Evolutionary conservation across 2,888 invertebrate species (phyloP).

Genomic region (Seira musarum): DNA sequence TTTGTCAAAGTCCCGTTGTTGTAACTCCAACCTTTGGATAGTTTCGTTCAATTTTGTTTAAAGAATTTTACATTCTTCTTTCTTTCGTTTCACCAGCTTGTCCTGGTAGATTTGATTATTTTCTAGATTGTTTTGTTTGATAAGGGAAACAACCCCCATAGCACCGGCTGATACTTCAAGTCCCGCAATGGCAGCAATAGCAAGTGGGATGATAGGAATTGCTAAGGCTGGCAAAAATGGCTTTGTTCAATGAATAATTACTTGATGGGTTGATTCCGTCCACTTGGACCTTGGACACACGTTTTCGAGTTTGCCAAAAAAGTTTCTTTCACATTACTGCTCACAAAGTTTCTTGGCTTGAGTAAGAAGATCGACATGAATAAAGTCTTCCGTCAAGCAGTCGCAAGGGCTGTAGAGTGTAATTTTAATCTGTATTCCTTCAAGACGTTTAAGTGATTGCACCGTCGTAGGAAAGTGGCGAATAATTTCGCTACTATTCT

Average conservation of each 20-base stretch:
- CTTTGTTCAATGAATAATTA: too few species aligned
- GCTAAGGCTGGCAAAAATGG: background rate
- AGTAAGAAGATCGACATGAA: background rate
- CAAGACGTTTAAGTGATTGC: too few species aligned
- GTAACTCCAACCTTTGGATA: background rate
- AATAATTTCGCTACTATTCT: too few species aligned
- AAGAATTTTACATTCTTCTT: background rate
- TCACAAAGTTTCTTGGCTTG: slow-evolving; percentile 5
- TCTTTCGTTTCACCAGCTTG: background rate
- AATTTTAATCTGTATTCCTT: too few species aligned
- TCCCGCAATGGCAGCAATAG: background rate
- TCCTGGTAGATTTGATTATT: background rate
- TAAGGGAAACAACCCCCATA: too few species aligned
- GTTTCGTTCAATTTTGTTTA: slow-evolving; percentile 20
- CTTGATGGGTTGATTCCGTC: too few species aligned
- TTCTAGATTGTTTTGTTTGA: background rate
- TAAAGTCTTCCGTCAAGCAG: background rate
- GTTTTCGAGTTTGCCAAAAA: slow-evolving; percentile 7
- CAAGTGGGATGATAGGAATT: background rate
- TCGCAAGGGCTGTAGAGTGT: slow-evolving; percentile 3
- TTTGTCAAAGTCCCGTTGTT: slow-evolving; percentile 36
- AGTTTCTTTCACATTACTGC: background rate
- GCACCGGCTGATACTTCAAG: too few species aligned
- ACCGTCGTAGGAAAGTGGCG: too few species aligned
- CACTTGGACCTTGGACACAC: slow-evolving; percentile 9